Evolutionary conservation across 2,888 invertebrate genomes (phyloP).

Genomic region (Microplitis deprimator): DNA sequence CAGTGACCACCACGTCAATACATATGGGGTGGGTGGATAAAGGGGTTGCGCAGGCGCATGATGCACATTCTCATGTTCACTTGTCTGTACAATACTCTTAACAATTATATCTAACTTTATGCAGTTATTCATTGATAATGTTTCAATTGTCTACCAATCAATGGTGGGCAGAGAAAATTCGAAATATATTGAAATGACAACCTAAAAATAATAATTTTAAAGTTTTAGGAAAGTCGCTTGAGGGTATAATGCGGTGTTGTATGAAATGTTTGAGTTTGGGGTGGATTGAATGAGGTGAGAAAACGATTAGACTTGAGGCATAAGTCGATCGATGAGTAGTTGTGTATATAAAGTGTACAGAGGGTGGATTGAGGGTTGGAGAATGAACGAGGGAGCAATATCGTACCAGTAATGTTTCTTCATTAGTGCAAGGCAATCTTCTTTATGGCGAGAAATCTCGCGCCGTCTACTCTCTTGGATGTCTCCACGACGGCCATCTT

Average conservation of each 20-base stretch:
- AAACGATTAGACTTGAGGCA: slow-evolving; percentile 29
- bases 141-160: background rate
- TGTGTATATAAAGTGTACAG: background rate
- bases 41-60: slow-evolving; percentile 67
- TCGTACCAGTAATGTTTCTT: slow-evolving; percentile 67
- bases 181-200: too few relatives aligned
- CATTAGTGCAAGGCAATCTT: slow-evolving; percentile 67
- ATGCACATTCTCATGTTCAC: slow-evolving; percentile 44
- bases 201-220: background rate
- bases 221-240: background rate
- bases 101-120: background rate
- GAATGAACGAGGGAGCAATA: slow-evolving; percentile 56
- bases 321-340: slow-evolving; percentile 26
- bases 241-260: background rate
- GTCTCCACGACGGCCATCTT: slow-evolving; percentile 60
- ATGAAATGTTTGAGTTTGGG: background rate
- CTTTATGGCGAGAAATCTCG: slow-evolving; percentile 68
- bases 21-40: slow-evolving; percentile 62
- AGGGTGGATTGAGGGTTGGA: background rate
- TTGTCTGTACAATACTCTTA: slow-evolving; percentile 18
- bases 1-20: slow-evolving; percentile 70
- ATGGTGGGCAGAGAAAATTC: background rate
- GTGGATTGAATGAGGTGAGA: slow-evolving; percentile 27
- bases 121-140: background rate
- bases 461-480: slow-evolving; percentile 53